Evolutionary conservation across 2,888 invertebrate genomes (phyloP).

Genomic region (Melieria picta): DNA sequence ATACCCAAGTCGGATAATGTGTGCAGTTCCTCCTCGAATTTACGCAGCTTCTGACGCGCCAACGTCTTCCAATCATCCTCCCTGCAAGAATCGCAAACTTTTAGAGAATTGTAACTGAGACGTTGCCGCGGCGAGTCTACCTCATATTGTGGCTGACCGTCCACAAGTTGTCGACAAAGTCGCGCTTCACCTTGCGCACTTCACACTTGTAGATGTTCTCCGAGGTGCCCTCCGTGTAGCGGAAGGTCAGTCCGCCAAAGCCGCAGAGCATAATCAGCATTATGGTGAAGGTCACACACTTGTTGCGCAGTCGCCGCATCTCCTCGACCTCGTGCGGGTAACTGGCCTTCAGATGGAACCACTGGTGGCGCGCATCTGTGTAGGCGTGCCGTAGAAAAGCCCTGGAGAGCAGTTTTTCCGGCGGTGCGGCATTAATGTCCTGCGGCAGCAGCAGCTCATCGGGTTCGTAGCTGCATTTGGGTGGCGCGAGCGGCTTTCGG

Average conservation of each 20-base stretch:
- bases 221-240: constrained; percentile 84
- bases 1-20: constrained; percentile 86
- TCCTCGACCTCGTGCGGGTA: constrained; percentile 70
- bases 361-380: constrained; percentile 67
- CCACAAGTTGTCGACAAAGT: constrained; percentile 87
- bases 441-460: constrained; percentile 18
- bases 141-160: constrained; percentile 81
- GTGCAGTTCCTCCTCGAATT: constrained; percentile 88
- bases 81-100: constrained; percentile 64
- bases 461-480: constrained; percentile 13
- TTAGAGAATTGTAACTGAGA: no score
- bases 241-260: constrained; percentile 82
- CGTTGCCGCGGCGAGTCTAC: constrained; percentile 45
- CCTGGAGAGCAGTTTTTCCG: constrained; percentile 46
- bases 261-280: constrained; percentile 79
- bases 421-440: constrained; percentile 3
- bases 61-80: constrained; percentile 92
- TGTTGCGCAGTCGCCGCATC: constrained; percentile 71
- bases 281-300: constrained; percentile 76
- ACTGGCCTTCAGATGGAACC: constrained; percentile 71
- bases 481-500: not conserved
- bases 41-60: constrained; percentile 81
- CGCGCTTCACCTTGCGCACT: constrained; percentile 85
- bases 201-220: constrained; percentile 90
- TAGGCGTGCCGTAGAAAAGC: constrained; percentile 66